Evolutionary conservation across 2,113 vertebrate species (phyloP).

Genomic region (Empidonax alnorum): DNA sequence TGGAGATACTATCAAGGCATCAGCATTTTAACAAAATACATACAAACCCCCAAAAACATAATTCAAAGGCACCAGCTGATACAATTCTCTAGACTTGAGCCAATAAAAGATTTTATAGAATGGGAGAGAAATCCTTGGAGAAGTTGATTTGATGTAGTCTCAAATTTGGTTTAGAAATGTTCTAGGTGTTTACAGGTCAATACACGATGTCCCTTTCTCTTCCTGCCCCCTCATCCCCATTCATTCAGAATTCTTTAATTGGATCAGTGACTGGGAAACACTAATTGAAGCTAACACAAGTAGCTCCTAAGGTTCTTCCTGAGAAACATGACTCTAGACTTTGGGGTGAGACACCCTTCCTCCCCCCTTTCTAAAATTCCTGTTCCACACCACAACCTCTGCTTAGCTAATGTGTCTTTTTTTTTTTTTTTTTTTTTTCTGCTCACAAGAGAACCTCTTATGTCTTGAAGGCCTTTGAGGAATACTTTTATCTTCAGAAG

Average conservation of each 20-base stretch:
- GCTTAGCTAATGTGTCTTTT: background rate
- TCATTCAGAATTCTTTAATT: background rate
- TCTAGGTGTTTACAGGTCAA: background rate
- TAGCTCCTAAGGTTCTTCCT: background rate
- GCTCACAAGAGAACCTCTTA: background rate
- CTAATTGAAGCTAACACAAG: background rate
- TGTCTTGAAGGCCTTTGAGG: background rate
- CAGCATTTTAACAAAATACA: background rate
- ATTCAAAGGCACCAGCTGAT: background rate
- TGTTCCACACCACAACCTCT: background rate
- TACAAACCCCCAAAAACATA: background rate
- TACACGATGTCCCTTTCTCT: background rate
- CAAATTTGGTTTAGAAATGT: background rate
- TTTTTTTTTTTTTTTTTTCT: background rate
- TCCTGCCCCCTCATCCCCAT: rapidly evolving
- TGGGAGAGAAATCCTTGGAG: background rate
- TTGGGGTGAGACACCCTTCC: background rate
- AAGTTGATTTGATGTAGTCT: background rate
- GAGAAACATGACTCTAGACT: background rate
- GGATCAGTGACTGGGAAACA: background rate
- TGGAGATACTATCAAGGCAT: background rate
- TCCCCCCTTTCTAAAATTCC: background rate
- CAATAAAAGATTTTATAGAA: background rate
- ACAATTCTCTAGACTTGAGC: background rate
- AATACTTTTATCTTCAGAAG: background rate